Evolutionary conservation across 2,888 invertebrate genomes (phyloP).

Genomic region (Oscheius sp.): DNA sequence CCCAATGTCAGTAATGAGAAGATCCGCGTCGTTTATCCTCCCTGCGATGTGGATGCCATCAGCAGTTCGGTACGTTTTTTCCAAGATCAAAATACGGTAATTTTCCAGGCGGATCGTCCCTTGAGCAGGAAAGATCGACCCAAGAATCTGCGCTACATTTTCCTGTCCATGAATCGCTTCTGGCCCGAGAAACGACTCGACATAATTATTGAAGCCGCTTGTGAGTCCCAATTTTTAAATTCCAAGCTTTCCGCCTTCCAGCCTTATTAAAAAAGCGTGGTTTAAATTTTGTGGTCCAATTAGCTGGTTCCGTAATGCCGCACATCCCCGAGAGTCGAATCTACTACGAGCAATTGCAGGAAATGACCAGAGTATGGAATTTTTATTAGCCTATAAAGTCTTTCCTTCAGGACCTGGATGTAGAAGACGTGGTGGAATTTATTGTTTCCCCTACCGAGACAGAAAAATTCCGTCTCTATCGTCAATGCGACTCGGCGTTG

Average conservation of each 20-base stretch:
- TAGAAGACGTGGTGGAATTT: slow-evolving; percentile 74
- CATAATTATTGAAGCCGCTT: slow-evolving; percentile 71
- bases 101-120: slow-evolving; percentile 45
- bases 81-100: not conserved
- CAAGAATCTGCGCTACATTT: slow-evolving; percentile 63
- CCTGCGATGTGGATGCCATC: slow-evolving; percentile 71
- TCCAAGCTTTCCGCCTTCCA: slow-evolving; percentile 40
- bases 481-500: slow-evolving; percentile 76
- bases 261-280: slow-evolving; percentile 66
- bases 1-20: slow-evolving; percentile 65
- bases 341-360: slow-evolving; percentile 74
- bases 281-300: slow-evolving; percentile 57
- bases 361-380: slow-evolving; percentile 68
- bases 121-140: slow-evolving; percentile 60
- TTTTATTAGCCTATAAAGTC: too few relatives aligned
- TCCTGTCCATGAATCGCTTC: slow-evolving; percentile 72
- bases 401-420: slow-evolving; percentile 60
- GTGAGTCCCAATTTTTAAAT: slow-evolving; percentile 40
- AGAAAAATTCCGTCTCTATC: slow-evolving; percentile 74
- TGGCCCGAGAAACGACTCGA: slow-evolving; percentile 73
- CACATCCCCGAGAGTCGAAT: slow-evolving; percentile 75
- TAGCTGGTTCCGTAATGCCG: slow-evolving; percentile 75
- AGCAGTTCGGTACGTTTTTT: slow-evolving; percentile 44
- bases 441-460: slow-evolving; percentile 75
- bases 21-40: slow-evolving; percentile 71